Evolutionary conservation across 2,797 vertebrate species (phyloP).

Genomic region (Cossypha polioptera): DNA sequence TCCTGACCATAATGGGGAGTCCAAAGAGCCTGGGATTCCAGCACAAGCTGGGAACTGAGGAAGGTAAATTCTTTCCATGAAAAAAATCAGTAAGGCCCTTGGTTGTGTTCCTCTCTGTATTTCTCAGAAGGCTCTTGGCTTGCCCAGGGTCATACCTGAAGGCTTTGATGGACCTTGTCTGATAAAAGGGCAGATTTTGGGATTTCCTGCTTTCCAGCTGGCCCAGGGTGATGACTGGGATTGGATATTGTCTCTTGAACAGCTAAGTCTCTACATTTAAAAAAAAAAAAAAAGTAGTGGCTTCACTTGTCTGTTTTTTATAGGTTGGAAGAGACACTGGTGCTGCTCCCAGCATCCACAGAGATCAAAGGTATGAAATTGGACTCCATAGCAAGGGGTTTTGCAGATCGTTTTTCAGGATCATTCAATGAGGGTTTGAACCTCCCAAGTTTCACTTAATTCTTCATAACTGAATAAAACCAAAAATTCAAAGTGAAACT

Average conservation of each 20-base stretch:
- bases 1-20: neutral
- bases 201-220: neutral
- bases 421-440: slow-evolving; percentile 58
- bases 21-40: neutral
- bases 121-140: neutral
- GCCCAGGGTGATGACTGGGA: neutral
- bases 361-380: slow-evolving; percentile 60
- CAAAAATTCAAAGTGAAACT: slow-evolving; percentile 65
- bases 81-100: neutral
- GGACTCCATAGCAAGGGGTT: slow-evolving; percentile 18
- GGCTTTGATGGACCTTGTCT: neutral
- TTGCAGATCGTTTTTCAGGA: slow-evolving; percentile 59
- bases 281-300: neutral
- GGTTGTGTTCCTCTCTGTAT: accelerated
- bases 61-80: neutral
- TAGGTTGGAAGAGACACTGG: slow-evolving; percentile 29
- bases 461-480: slow-evolving; percentile 62
- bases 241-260: neutral
- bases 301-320: neutral
- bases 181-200: neutral
- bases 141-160: neutral
- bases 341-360: slow-evolving; percentile 23
- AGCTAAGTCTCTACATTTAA: neutral
- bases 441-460: slow-evolving; percentile 68
- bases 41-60: neutral